Evolutionary conservation across 2,888 invertebrate genomes (phyloP), one percentile per base, ranked within the genome.

Genomic region (Protophormia terraenovae): DNA sequence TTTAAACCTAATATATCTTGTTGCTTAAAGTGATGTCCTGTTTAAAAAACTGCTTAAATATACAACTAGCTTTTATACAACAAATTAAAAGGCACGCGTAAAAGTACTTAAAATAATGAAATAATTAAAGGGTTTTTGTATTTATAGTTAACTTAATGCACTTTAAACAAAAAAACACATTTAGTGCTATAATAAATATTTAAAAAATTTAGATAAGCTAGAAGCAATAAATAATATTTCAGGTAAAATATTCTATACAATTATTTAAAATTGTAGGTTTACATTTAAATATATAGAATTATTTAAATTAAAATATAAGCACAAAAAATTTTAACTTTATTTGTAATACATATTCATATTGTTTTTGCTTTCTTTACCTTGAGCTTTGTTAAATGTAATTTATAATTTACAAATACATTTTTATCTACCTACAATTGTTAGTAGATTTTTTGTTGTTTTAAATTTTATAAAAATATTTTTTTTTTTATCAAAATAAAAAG

Each of bases 31-130:
- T 73, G n/a, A n/a, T n/a, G 72, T 66, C 67, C 73, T 69, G 60
- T 55, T 72, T 45, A 72, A 24, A 53, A 27, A 53, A 3, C 8
- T 62, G 27, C 38, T 78, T 60, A 27, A 14, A 60, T 2, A 22
- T 29, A 64, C 45, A 55, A 19, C 35, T 12, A 66, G 41, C 38
- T 71, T 76, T 66, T 45, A 50, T 73, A 22, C 67, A 19, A 32
- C 24, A 67, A 75, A 77, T 84, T 80, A 80, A 77, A 84, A 80
- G 84, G 76, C 84, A 84, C 80, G 80, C 84, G 76, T 60, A 84
- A 76, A 84, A 72, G 67, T 72, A 76, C 80, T 84, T 84, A 67
- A 84, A 69, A 55, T 81, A 81, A 84, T 81, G 53, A 67, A 80
- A 84, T 84, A 84, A 84, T 84, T 77, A 77, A 81, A 35, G 72